Conservation (phyloP, 1,140 invertebrate species). For the Marisa cornuarietis region DNA sequence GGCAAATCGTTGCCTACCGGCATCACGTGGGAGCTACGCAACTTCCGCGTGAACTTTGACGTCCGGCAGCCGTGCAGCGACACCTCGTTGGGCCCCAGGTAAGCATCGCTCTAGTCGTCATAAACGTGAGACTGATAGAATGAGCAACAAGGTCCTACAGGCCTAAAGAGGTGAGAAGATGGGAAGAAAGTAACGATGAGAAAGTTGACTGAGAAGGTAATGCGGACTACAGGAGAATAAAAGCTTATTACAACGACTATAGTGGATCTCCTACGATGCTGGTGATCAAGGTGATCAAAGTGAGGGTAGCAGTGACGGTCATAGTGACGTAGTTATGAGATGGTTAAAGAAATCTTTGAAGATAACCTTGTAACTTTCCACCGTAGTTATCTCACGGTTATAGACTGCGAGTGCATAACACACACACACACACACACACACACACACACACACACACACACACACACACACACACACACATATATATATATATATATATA, state of each 20-base stretch:
- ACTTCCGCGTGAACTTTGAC: conserved; percentile 33
- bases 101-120: neutral
- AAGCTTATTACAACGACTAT: too few species aligned
- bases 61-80: conserved; percentile 24
- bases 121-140: neutral
- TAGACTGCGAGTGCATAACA: too few species aligned
- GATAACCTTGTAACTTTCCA: neutral
- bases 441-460: too few species aligned
- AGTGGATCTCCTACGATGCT: neutral
- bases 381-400: neutral
- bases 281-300: neutral
- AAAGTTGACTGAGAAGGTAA: neutral
- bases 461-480: too few species aligned
- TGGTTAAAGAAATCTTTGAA: neutral
- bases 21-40: conserved; percentile 23
- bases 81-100: conserved; percentile 25
- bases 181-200: neutral
- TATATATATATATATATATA: too few species aligned
- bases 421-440: too few species aligned
- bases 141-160: neutral
- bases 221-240: too few species aligned
- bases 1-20: neutral
- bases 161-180: neutral
- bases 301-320: neutral
- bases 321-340: neutral